These are phyloP conservation scores for Scaptomyza caliginosa DNA, from an alignment of 2,888 invertebrate species.

Conservation along the genomic window DNA sequence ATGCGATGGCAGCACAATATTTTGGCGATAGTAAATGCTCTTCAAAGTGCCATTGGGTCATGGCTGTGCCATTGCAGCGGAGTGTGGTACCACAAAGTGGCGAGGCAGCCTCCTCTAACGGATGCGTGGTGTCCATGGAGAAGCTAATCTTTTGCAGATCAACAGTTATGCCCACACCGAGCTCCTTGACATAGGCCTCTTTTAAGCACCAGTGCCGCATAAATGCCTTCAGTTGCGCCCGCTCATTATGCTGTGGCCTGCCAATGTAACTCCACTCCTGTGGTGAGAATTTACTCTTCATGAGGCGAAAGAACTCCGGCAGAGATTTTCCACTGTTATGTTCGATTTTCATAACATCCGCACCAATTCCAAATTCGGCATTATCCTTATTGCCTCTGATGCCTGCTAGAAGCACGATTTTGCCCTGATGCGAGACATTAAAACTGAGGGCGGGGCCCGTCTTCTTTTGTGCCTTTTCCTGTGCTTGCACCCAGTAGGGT, in stretches of 20 bases:
- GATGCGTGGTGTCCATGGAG: slow-evolving; percentile 85
- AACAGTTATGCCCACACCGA: slow-evolving; percentile 92
- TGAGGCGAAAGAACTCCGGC: slow-evolving; percentile 93
- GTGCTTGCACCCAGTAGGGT: slow-evolving; percentile 84
- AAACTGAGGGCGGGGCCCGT: slow-evolving; percentile 86
- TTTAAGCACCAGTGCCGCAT: slow-evolving; percentile 97
- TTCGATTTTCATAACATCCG: slow-evolving; percentile 96
- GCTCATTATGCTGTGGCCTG: slow-evolving; percentile 85
- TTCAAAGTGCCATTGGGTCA: slow-evolving; percentile 91
- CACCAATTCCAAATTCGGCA: slow-evolving; percentile 86
- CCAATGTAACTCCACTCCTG: slow-evolving; percentile 92
- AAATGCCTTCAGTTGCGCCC: slow-evolving; percentile 90
- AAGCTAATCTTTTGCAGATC: slow-evolving; percentile 92
- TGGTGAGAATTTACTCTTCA: slow-evolving; percentile 92
- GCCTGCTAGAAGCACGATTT: slow-evolving; percentile 92
- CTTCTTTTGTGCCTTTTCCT: slow-evolving; percentile 8
- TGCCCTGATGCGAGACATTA: slow-evolving; percentile 97
- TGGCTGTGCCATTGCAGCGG: slow-evolving; percentile 86
- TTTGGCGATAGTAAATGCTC: slow-evolving; percentile 90
- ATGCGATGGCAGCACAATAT: slow-evolving; percentile 92
- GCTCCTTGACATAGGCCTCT: slow-evolving; percentile 96
- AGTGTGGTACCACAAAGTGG: slow-evolving; percentile 88
- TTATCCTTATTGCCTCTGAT: slow-evolving; percentile 74
- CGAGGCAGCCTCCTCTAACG: slow-evolving; percentile 84
- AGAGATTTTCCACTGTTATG: slow-evolving; percentile 89